Conservation (phyloP, 2,113 vertebrate species). For the Indicator indicator region DNA sequence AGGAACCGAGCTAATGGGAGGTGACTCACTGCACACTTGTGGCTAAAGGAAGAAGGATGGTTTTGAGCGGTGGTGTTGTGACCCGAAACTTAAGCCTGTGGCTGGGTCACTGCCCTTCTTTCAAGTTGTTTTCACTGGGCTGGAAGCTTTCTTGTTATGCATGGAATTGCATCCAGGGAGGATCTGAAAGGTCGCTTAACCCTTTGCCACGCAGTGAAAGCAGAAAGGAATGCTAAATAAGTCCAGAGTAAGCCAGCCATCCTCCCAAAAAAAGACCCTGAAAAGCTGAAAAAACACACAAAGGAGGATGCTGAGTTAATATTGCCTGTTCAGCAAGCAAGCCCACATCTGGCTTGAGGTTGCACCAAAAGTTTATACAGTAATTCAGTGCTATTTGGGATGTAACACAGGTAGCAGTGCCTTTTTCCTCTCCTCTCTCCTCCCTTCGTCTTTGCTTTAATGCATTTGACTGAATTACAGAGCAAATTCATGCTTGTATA, state of each 20-base stretch:
- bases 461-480: background rate
- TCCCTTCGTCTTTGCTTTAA: conserved; percentile 31
- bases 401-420: background rate
- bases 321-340: background rate
- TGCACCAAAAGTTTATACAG: background rate
- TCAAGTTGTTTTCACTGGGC: conserved; percentile 54
- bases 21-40: background rate
- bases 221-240: conserved; percentile 23
- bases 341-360: background rate
- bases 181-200: conserved; percentile 27
- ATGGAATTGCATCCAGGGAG: conserved; percentile 35
- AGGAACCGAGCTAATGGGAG: background rate
- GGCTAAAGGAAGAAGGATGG: conserved; percentile 5
- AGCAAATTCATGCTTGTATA: conserved; percentile 14
- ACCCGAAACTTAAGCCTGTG: conserved; percentile 52
- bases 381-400: background rate
- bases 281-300: background rate
- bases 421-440: background rate
- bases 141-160: conserved; percentile 54
- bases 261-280: background rate
- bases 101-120: conserved; percentile 55
- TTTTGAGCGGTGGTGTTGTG: conserved; percentile 45
- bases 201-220: background rate
- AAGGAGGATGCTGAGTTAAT: background rate
- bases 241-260: background rate